Evolutionary conservation across 1,140 invertebrate genomes (phyloP), one percentile per base, ranked within the genome.

Genomic region (Metopolophium dirhodum): DNA sequence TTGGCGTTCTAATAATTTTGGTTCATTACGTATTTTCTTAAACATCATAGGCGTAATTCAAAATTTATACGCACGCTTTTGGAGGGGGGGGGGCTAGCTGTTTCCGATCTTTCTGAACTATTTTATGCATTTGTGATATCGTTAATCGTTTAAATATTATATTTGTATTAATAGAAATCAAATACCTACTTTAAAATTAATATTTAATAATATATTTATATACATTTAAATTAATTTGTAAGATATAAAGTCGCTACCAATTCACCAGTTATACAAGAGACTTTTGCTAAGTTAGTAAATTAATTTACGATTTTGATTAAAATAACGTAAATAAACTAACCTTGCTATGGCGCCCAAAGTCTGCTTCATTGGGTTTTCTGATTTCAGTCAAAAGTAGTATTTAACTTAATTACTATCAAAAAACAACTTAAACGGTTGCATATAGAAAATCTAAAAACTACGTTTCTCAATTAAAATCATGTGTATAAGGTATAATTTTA

Each of bases 281-380:
- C 26, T 77, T n/a, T 18, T 35, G 30, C 30, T 6, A n/a, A n/a
- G 6, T 77, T 18, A 7, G 30, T 23, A n/a, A 77, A 77, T 77
- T 77, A 77, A 77, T 77, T n/a, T 77, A n/a, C n/a, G 30, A 77
- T 77, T 35, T 77, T 77, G 61, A 77, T 77, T n/a, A 77, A n/a
- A 77, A 77, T 18, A 26, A 77, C n/a, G 4, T 30, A 30, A 77
- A n/a, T 77, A n/a, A 77, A n/a, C 61, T n/a, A 77, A 77, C 14
- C 61, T 77, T 77, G 22, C n/a, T 77, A n/a, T 18, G n/a, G 14
- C 61, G n/a, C 14, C 26, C 30, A 77, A 54, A 54, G 14, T n/a
- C 14, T 77, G n/a, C 61, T 77, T 77, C 11, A 77, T 77, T 77
- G 6, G 61, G 18, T 77, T 77, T 77, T 77, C 61, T 30, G n/a